Base-by-base conservation (phyloP, 2,888 invertebrate species). In the Caenorhabditis virilis region DNA sequence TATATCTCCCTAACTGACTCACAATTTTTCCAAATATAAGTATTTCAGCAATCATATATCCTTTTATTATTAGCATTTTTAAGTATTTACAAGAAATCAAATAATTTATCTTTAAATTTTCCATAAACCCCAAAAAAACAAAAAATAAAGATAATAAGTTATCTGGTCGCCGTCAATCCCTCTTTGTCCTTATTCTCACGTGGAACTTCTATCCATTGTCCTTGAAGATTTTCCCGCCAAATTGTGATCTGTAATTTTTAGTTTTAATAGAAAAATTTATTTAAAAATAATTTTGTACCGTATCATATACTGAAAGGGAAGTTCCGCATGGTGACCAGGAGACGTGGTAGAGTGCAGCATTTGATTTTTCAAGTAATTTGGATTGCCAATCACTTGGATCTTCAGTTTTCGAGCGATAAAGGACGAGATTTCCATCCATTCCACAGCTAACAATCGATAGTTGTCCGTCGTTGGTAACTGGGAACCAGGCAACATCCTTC, bases 291-390 rank as follows among this genome's bases (percentile, higher is more conserved):
- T 39, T 36, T 25, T 54, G 7, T 58, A 97, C 93, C 87, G 95
- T 95, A 84, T 97, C 98, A 83, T 98, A 94, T 0, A 98, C 93
- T 3, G 98, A 95, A 46, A 99, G 86, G 76, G 98, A 93, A 82
- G 95, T 94, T 6, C 97, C 97, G 63, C 95, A 95, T 27, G 95
- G 87, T 0, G 95, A 95, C 97, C 98, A 99, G 83, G 94, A 95
- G 2, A 97, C 92, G 84, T 95, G 95, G 95, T 97, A 98, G 11
- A 97, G 92, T 22, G 95, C 95, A 87, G 97, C 95, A 83, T 95
- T 93, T 84, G 97, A 95, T 43, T 58, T 61, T 26, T 69, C 66
- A 41, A 72, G 47, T 27, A 92, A 89, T 53, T 89, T 90, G 1
- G 93, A 90, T 45, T 89, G 89, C 95, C 95, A 98, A 22, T 73